Evolutionary conservation across 2,888 invertebrate genomes (phyloP).

Genomic region (Chydorus sphaericus): DNA sequence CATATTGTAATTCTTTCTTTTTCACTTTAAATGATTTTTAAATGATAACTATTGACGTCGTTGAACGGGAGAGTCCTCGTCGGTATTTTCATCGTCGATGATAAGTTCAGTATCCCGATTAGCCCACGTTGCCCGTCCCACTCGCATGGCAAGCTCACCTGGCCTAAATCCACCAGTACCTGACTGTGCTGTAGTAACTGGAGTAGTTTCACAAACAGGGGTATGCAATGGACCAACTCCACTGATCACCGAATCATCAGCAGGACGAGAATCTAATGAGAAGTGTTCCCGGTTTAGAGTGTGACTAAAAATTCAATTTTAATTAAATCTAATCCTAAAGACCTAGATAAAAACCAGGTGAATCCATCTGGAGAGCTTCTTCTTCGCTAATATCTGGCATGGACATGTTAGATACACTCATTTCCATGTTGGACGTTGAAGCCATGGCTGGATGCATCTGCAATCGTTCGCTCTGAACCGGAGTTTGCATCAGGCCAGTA

Average conservation of each 20-base stretch:
- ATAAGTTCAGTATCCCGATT: no score
- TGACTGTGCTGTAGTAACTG: not conserved
- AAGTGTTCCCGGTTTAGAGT: no score
- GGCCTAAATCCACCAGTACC: not conserved
- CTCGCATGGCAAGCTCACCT: not conserved
- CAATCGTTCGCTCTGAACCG: not conserved
- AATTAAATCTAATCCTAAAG: not conserved
- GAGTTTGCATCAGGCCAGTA: not conserved
- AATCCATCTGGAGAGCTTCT: not conserved
- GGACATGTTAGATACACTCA: not conserved
- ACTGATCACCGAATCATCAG: not conserved
- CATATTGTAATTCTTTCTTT: not conserved
- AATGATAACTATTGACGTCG: not conserved
- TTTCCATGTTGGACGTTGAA: not conserved
- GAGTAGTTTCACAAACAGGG: not conserved
- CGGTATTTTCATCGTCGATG: not conserved
- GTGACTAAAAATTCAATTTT: not conserved
- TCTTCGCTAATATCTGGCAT: conserved; percentile 5
- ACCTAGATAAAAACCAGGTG: not conserved
- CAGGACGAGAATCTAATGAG: not conserved
- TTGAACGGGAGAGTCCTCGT: not conserved
- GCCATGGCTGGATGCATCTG: no score
- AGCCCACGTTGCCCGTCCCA: no score
- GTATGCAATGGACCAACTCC: not conserved
- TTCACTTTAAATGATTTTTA: not conserved